Evolutionary conservation across 2,888 invertebrate genomes (phyloP).

Genomic region (Emmelina monodactyla): DNA sequence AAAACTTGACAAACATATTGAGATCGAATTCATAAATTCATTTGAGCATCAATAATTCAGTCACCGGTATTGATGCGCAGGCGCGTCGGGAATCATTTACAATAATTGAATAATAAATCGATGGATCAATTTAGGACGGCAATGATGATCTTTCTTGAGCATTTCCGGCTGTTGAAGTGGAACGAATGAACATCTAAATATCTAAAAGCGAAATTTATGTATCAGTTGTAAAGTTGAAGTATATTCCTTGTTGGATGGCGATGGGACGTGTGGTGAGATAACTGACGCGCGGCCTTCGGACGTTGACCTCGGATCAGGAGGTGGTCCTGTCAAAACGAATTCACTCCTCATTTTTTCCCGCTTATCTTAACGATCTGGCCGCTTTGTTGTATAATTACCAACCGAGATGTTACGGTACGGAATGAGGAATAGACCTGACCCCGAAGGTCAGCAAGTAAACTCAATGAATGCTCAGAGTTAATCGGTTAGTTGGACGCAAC

Average conservation of each 20-base stretch:
- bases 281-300: background rate
- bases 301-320: slow-evolving; percentile 4
- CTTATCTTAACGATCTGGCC: slow-evolving; percentile 30
- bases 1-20: background rate
- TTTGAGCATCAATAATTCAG: background rate
- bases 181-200: no score
- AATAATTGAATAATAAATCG: slow-evolving; percentile 13
- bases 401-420: slow-evolving; percentile 21
- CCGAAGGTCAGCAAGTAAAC: slow-evolving; percentile 23
- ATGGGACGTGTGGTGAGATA: background rate
- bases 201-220: no score
- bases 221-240: no score
- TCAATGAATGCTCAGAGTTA: slow-evolving; percentile 21
- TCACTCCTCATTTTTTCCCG: slow-evolving; percentile 26
- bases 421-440: slow-evolving; percentile 13
- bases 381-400: slow-evolving; percentile 37
- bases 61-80: background rate
- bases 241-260: no score
- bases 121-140: background rate
- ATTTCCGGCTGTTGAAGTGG: no score
- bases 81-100: slow-evolving; percentile 6
- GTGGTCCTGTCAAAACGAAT: slow-evolving; percentile 25
- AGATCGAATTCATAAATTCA: background rate
- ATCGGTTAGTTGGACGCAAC: background rate
- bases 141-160: background rate